Percentiles rank a stretch among this genome's conserved stretches.
Evolutionary conservation across 2,797 vertebrate species (phyloP).

Genomic region (Parauchenoglanis ngamensis): DNA sequence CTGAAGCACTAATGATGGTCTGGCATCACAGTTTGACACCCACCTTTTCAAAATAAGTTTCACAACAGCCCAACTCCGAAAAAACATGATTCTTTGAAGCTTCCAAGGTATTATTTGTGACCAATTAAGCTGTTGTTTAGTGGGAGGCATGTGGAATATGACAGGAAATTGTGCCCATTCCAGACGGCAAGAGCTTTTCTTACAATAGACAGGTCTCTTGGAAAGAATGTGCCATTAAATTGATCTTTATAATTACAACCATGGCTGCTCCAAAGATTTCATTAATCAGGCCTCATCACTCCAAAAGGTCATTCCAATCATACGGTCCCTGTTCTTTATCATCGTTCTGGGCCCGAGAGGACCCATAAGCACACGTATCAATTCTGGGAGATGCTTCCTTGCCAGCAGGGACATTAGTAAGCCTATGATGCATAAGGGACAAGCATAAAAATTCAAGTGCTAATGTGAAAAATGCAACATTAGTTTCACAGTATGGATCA

Average conservation of each 20-base stretch:
- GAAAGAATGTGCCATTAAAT: conserved; percentile 48
- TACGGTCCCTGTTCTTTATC: conserved; percentile 36
- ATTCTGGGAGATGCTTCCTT: conserved; percentile 24
- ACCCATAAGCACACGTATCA: conserved; percentile 43
- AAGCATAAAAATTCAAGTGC: conserved; percentile 38
- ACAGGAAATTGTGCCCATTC: conserved; percentile 33
- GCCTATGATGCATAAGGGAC: conserved; percentile 47
- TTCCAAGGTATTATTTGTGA: conserved; percentile 48
- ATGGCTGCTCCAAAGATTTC: conserved; percentile 32
- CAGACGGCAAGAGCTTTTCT: conserved; percentile 33
- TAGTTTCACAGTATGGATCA: conserved; percentile 62
- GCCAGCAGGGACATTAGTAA: conserved; percentile 43
- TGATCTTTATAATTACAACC: conserved; percentile 45
- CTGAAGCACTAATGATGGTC: conserved; percentile 52
- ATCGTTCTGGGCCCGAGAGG: conserved; percentile 41
- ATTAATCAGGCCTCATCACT: conserved; percentile 46
- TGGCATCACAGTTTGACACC: conserved; percentile 57
- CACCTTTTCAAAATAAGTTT: conserved; percentile 56
- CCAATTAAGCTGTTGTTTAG: conserved; percentile 54
- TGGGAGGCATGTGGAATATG: conserved; percentile 47
- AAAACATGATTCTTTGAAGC: conserved; percentile 46
- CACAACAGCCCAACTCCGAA: conserved; percentile 43
- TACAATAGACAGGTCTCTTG: conserved; percentile 33
- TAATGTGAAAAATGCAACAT: conserved; percentile 34
- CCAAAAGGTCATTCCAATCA: conserved; percentile 51